Percentiles rank a stretch among this genome's conserved stretches.
Conservation (phyloP, 2,888 invertebrate species). For the Andrena haemorrhoa region DNA sequence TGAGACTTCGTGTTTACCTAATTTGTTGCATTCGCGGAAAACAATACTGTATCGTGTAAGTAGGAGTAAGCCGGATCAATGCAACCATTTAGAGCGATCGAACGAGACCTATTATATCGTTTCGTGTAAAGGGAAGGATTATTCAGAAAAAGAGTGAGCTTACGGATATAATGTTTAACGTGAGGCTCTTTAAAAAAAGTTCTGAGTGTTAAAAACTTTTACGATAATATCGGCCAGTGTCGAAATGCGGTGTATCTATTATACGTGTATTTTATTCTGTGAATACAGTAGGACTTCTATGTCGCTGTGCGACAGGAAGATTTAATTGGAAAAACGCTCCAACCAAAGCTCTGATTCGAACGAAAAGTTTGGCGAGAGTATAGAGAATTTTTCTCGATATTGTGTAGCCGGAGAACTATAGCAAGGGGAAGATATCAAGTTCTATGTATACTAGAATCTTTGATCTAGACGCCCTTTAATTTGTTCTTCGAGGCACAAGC, state of each 20-base stretch:
- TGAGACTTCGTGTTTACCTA: slow-evolving; percentile 74
- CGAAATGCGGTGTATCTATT: slow-evolving; percentile 72
- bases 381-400: slow-evolving; percentile 59
- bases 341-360: slow-evolving; percentile 69
- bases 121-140: slow-evolving; percentile 53
- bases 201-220: slow-evolving; percentile 71
- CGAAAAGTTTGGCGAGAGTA: slow-evolving; percentile 61
- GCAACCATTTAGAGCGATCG: slow-evolving; percentile 71
- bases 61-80: slow-evolving; percentile 74
- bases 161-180: slow-evolving; percentile 60
- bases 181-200: slow-evolving; percentile 58
- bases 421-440: slow-evolving; percentile 51
- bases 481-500: slow-evolving; percentile 64
- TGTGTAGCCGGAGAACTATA: slow-evolving; percentile 64
- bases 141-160: slow-evolving; percentile 62
- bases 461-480: slow-evolving; percentile 64
- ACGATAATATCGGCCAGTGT: slow-evolving; percentile 67
- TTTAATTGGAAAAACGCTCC: slow-evolving; percentile 66
- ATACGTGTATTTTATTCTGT: slow-evolving; percentile 74
- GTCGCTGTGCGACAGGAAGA: slow-evolving; percentile 74
- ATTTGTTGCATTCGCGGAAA: slow-evolving; percentile 72
- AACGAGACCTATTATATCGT: slow-evolving; percentile 57
- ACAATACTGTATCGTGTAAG: slow-evolving; percentile 70
- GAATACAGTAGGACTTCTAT: slow-evolving; percentile 72
- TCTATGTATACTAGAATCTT: slow-evolving; percentile 68